phyloP scores from a whole-genome alignment of 2,797 vertebrate genomes.

The Microhierax caerulescens region DNA sequence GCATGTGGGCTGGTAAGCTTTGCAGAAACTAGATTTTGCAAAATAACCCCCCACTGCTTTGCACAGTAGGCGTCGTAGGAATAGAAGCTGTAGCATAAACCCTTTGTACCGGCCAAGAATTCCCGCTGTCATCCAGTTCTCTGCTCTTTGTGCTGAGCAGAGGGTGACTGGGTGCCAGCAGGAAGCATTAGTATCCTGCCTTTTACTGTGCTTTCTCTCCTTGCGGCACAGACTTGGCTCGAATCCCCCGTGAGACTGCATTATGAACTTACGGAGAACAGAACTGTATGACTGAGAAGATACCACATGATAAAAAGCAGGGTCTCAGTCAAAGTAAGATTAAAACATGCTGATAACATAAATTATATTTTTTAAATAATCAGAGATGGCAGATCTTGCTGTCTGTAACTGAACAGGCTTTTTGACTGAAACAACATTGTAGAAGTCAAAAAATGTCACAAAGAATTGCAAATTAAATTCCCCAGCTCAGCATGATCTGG shows the following conservation, averaged over 20 bases:
- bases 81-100: background rate
- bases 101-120: background rate
- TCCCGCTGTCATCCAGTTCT: background rate
- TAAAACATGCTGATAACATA: background rate
- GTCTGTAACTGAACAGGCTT: background rate
- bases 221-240: background rate
- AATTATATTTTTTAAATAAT: background rate
- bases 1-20: background rate
- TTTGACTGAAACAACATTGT: background rate
- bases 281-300: background rate
- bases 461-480: conserved; percentile 60
- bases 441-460: conserved; percentile 13
- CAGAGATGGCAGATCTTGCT: background rate
- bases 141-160: background rate
- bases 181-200: background rate
- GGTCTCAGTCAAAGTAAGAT: background rate
- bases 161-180: background rate
- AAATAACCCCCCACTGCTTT: background rate
- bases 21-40: background rate
- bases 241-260: background rate
- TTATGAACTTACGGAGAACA: background rate
- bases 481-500: conserved; percentile 40
- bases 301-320: background rate
- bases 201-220: background rate
- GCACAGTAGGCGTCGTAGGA: background rate